Evolutionary conservation across 2,113 vertebrate species (phyloP).

Genomic region (Prionailurus viverrinus): DNA sequence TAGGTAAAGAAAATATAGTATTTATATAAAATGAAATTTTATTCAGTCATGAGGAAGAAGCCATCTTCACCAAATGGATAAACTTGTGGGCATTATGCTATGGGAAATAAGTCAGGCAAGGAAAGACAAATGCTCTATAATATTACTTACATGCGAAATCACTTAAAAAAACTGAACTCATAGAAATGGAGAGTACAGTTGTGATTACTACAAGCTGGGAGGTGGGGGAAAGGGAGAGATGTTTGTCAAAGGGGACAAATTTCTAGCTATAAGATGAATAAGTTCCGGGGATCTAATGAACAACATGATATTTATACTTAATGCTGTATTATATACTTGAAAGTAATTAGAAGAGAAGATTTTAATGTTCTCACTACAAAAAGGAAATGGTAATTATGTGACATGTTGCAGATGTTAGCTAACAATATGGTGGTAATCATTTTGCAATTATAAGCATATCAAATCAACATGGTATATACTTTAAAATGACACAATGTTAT

Average conservation of each 20-base stretch:
- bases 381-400: neutral
- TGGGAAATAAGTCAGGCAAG: neutral
- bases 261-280: neutral
- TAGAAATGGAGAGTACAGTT: neutral
- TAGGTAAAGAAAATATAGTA: neutral
- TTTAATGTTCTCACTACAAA: constrained; percentile 11
- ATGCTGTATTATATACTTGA: neutral
- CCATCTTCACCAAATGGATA: neutral
- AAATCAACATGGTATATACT: neutral
- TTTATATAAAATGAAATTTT: neutral
- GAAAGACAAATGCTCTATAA: neutral
- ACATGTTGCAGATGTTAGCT: neutral
- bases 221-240: neutral
- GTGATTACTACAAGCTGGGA: neutral
- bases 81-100: neutral
- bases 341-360: neutral
- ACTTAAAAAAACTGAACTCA: neutral
- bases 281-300: neutral
- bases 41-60: neutral
- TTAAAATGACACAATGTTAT: neutral
- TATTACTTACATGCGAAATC: neutral
- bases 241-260: neutral
- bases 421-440: neutral
- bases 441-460: neutral
- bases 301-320: neutral